phyloP scores from a whole-genome alignment of 53 echinoderm and acorn worm species.

The Paracentrotus lividus region DNA sequence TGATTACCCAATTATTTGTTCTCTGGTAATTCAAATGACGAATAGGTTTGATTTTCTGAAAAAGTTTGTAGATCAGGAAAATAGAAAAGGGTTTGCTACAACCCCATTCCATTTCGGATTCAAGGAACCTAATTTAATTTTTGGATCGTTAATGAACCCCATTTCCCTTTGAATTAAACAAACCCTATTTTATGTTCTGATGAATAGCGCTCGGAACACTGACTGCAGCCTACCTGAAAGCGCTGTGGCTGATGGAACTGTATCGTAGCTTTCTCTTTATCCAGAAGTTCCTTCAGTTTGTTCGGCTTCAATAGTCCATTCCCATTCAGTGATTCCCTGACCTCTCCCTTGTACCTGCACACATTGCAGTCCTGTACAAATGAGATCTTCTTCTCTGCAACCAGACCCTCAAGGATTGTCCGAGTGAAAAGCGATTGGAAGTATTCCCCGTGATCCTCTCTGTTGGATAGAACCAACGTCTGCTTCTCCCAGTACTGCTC shows the following conservation, averaged over 20 bases:
- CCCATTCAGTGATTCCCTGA: constrained; percentile 59
- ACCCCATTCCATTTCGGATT: no score
- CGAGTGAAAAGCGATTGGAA: constrained; percentile 76
- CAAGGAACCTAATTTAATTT: no score
- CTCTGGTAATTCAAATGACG: no score
- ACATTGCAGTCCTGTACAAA: constrained; percentile 55
- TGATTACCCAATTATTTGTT: no score
- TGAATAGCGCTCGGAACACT: no score
- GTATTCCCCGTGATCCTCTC: not conserved
- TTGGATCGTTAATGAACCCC: no score
- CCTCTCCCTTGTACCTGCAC: constrained; percentile 21
- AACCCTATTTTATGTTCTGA: no score
- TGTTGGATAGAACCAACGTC: constrained; percentile 76
- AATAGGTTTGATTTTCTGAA: no score
- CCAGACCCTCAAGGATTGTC: constrained; percentile 71
- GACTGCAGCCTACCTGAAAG: constrained; percentile 79
- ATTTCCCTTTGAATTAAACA: no score
- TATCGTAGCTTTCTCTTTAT: constrained; percentile 79
- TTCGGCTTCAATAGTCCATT: constrained; percentile 71
- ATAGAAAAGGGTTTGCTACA: no score
- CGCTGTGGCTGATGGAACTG: constrained; percentile 97
- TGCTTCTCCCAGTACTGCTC: constrained; percentile 87
- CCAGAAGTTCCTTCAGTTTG: constrained; percentile 80
- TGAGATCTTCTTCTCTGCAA: constrained; percentile 55
- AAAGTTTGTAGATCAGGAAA: no score